Evolutionary conservation across 2,888 invertebrate genomes (phyloP), one percentile per base, ranked within the genome.

Genomic region (Poecilus cupreus): DNA sequence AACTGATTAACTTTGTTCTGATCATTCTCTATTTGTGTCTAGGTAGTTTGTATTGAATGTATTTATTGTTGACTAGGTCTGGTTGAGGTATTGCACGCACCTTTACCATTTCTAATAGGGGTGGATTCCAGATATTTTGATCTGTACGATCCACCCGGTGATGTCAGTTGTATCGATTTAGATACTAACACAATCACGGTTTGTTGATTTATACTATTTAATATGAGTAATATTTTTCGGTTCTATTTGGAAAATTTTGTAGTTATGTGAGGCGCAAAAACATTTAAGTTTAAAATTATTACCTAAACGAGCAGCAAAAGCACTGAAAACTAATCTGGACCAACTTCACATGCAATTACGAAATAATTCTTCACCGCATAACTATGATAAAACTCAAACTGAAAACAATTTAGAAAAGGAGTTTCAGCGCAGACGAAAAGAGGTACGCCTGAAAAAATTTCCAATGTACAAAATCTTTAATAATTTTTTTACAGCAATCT

Each of bases 61-160:
- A 22, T 51, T 51, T 54, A 60, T 77, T 32, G 82, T 80, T 83
- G 89, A 88, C 46, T 87, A 93, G 96, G 96, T 81, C 90, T 98
- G 86, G 97, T 97, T n/a, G 96, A 97, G 90, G 97, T 99, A 3
- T 91, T 99, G 76, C 97, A 98, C 89, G 99, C 99, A 13, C 99
- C 99, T 0, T 91, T 98, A 85, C 99, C 99, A 1, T 99, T 98
- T 90, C 92, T 99, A 84, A 98, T 99, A 86, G 98, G 98, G 51
- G 97, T 98, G 1, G 98, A 98, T 89, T 98, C 98, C 0, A 92
- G 98, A 84, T 98, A 98, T 90, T 99, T 99, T 88, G 99, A 99
- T 89, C 90, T 98, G 39, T 98, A 97, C 88, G 97, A 98, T 88
- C 98, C 98, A 26, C 99, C 99, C 26, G 91, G 94, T 13, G 99